A percentile compares a stretch with the other conserved stretches of the same genome.
phyloP scores from a whole-genome alignment of 2,888 invertebrate species.

The Drosophila setosimentum region DNA sequence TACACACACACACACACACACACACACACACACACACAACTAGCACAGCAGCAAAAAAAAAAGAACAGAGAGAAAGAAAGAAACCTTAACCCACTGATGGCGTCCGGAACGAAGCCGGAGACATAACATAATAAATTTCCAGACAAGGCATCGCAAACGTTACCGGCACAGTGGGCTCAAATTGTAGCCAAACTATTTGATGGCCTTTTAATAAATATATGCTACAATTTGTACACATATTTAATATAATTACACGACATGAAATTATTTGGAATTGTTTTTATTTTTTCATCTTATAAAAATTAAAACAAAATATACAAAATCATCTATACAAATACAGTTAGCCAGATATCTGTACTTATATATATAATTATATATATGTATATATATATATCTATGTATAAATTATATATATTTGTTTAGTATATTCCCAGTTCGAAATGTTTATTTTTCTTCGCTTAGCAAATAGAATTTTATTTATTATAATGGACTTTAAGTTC shows the following conservation, averaged over 20 bases:
- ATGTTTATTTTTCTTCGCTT: neutral
- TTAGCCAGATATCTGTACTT: too few relatives aligned
- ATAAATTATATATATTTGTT: neutral
- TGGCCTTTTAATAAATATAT: neutral
- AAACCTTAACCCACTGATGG: conserved; percentile 75
- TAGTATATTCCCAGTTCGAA: neutral
- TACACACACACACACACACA: conserved; percentile 38
- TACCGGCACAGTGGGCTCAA: conserved; percentile 34
- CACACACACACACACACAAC: conserved; percentile 14
- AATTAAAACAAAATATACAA: too few relatives aligned
- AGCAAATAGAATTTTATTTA: neutral
- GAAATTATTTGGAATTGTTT: neutral
- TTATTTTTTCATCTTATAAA: neutral
- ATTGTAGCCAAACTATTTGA: neutral
- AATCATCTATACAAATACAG: too few relatives aligned
- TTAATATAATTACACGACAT: too few relatives aligned
- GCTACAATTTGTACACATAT: neutral
- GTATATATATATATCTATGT: neutral
- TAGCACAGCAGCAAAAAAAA: conserved; percentile 19
- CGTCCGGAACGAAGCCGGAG: conserved; percentile 73
- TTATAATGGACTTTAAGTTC: neutral
- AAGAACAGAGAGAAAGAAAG: conserved; percentile 10
- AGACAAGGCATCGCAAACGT: conserved; percentile 41
- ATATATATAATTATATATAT: too few relatives aligned
- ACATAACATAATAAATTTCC: conserved; percentile 75